These are phyloP conservation scores for Salmo trutta DNA, from an alignment of 2,797 vertebrate genomes.

Conservation along the genomic window DNA sequence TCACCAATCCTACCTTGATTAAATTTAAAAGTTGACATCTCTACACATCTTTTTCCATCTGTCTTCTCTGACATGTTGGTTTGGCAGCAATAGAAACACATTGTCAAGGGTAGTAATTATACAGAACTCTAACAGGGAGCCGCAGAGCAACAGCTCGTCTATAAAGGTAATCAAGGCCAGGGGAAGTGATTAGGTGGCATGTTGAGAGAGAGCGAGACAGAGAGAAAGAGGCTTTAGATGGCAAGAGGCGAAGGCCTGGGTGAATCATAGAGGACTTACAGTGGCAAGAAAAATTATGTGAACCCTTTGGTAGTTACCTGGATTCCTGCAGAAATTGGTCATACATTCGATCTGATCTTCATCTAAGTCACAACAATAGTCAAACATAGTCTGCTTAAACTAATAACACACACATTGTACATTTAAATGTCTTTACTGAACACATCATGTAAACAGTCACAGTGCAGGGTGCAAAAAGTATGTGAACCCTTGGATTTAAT, in stretches of 20 bases:
- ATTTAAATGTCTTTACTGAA: no score
- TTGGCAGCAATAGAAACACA: slow-evolving; percentile 57
- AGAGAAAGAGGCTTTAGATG: slow-evolving; percentile 41
- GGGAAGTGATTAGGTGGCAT: slow-evolving; percentile 65
- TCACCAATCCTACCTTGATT: background rate
- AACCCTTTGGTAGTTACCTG: no score
- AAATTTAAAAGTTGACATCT: background rate
- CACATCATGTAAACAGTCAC: no score
- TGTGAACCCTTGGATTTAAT: no score
- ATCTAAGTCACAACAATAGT: no score
- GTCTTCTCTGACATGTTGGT: background rate
- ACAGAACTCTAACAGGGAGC: slow-evolving; percentile 64
- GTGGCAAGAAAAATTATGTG: no score
- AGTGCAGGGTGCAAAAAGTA: no score
- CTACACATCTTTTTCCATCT: background rate
- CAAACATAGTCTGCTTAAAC: no score
- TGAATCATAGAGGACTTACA: slow-evolving; percentile 54
- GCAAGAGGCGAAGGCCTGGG: slow-evolving; percentile 53
- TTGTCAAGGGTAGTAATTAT: slow-evolving; percentile 67
- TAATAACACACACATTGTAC: no score
- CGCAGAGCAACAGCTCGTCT: slow-evolving; percentile 65
- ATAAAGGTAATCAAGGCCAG: slow-evolving; percentile 73
- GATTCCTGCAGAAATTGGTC: no score
- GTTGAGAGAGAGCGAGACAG: slow-evolving; percentile 31
- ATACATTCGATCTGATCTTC: no score